These are phyloP conservation scores for Cheilosia pagana DNA, from an alignment of 2,888 invertebrate genomes.

Conservation along the genomic window DNA sequence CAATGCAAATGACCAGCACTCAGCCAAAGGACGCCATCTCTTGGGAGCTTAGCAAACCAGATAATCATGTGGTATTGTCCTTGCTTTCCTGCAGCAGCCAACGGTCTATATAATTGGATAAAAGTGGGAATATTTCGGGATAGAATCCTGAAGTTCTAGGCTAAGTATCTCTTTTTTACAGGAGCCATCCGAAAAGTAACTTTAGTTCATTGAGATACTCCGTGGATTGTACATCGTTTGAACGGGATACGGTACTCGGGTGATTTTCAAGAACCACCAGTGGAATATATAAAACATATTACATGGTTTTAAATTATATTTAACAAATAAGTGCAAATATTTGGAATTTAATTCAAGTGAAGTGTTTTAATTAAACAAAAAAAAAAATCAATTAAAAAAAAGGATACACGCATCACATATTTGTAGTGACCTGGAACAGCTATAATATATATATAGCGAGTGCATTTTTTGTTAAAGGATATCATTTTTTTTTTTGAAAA, in stretches of 20 bases:
- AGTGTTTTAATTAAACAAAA: conserved; percentile 14
- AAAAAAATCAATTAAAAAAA: conserved; percentile 1
- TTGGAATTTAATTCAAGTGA: not conserved
- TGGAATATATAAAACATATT: conserved; percentile 4
- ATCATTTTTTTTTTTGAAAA: not conserved
- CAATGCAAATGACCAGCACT: conserved; percentile 41
- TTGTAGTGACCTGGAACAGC: conserved; percentile 39
- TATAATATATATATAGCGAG: conserved; percentile 6
- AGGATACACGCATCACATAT: conserved; percentile 7
- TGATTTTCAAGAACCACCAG: conserved; percentile 30
- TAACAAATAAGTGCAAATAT: not conserved
- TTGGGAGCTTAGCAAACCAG: conserved; percentile 41
- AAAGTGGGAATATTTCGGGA: conserved; percentile 72
- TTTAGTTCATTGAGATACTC: conserved; percentile 78
- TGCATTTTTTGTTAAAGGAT: conserved; percentile 4
- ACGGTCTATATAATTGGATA: conserved; percentile 49
- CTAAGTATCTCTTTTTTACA: conserved; percentile 69
- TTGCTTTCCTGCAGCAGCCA: conserved; percentile 57
- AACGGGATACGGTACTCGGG: conserved; percentile 56
- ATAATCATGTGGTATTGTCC: conserved; percentile 56
- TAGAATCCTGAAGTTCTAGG: conserved; percentile 69
- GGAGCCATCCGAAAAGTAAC: conserved; percentile 78
- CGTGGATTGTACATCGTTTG: conserved; percentile 77
- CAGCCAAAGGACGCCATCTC: conserved; percentile 43
- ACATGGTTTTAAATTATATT: conserved; percentile 4